A percentile compares a stretch with the other conserved stretches of the same genome.
Evolutionary conservation across 2,113 vertebrate genomes (phyloP).

Genomic region (Marcusenius ussheri): DNA sequence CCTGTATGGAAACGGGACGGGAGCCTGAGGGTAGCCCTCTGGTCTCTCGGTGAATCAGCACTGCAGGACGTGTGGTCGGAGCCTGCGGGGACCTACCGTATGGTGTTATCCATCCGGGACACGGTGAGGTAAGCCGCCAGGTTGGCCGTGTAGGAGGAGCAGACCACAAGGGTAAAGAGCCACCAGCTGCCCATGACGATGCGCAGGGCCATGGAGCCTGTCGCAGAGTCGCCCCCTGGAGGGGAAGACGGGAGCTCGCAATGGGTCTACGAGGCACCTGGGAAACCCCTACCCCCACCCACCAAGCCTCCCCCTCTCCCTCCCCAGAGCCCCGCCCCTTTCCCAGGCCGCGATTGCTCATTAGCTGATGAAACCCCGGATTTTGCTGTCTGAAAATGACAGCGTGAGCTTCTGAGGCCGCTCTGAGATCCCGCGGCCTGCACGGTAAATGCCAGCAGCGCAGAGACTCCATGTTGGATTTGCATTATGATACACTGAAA

Average conservation of each 20-base stretch:
- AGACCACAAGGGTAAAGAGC: constrained; percentile 96
- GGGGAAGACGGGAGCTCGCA: constrained; percentile 18
- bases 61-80: not conserved
- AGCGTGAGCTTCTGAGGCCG: not conserved
- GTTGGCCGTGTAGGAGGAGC: constrained; percentile 94
- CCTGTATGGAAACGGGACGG: not conserved
- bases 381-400: not conserved
- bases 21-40: not conserved
- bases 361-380: not conserved
- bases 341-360: not conserved
- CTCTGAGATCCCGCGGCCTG: not conserved
- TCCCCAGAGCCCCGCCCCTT: not conserved
- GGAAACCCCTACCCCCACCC: not conserved
- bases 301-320: not conserved
- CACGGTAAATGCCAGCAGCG: not conserved
- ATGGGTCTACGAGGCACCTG: not conserved
- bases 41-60: not conserved
- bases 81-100: constrained; percentile 57
- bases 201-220: constrained; percentile 81
- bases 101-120: constrained; percentile 78
- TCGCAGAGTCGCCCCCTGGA: constrained; percentile 73
- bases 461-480: not conserved
- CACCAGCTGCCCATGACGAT: constrained; percentile 99
- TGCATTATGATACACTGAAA: not conserved
- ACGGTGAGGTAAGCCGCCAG: constrained; percentile 93